phyloP scores from a whole-genome alignment of 2,113 vertebrate species.

The Pongo pygmaeus region DNA sequence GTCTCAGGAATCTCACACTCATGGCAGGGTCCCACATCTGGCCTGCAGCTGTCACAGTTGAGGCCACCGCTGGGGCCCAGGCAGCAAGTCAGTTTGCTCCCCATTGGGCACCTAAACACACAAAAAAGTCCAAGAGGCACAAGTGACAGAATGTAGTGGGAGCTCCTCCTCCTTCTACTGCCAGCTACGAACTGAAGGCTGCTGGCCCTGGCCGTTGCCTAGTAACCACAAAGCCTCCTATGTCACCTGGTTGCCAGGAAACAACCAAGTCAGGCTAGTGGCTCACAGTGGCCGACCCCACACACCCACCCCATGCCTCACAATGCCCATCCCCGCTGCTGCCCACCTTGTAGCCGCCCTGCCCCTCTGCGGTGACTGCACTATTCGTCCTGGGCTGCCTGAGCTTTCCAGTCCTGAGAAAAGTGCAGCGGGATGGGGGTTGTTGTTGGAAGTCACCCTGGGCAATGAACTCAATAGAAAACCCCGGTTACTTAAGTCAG shows the following conservation, averaged over 20 bases:
- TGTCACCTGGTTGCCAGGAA: not conserved
- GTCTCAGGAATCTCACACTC: accelerated
- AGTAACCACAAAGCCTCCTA: not conserved
- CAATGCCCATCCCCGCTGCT: not conserved
- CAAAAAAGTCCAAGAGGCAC: too few species aligned
- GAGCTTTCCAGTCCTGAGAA: not conserved
- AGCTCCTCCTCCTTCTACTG: too few species aligned
- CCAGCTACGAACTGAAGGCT: too few species aligned
- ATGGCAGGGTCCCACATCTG: accelerated
- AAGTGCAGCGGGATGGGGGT: accelerated
- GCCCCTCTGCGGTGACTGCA: accelerated
- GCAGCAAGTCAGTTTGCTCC: accelerated
- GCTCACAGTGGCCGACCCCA: accelerated
- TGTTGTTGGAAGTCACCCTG: not conserved
- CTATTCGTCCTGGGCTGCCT: not conserved
- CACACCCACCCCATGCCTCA: not conserved
- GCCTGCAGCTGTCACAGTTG: accelerated
- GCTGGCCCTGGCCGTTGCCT: too few species aligned
- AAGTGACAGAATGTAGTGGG: accelerated
- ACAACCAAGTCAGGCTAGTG: too few species aligned
- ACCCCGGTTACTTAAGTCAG: not conserved
- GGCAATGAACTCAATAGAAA: not conserved
- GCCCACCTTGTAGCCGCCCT: too few species aligned
- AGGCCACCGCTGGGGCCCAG: accelerated
- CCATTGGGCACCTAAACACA: too few species aligned